Conservation (phyloP, 1,140 invertebrate species). For the Andrena cerasifolii region DNA sequence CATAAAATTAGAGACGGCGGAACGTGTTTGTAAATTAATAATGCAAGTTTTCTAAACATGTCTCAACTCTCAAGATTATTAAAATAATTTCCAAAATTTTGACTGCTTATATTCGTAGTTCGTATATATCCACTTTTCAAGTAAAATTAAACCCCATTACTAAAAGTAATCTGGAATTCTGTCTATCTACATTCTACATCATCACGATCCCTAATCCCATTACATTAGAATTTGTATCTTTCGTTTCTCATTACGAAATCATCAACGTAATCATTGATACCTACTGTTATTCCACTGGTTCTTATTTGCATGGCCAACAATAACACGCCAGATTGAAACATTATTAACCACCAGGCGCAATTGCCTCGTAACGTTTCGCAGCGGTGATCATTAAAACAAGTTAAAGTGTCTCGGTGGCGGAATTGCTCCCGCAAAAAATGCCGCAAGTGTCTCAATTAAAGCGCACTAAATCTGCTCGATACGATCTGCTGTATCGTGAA, state of each 20-base stretch:
- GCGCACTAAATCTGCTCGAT: constrained; percentile 51
- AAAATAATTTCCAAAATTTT: too few relatives aligned
- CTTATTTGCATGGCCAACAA: background rate
- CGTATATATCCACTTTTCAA: too few relatives aligned
- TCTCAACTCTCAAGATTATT: too few relatives aligned
- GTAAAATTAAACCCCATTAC: too few relatives aligned
- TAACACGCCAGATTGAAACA: constrained; percentile 18
- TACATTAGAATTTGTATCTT: too few relatives aligned
- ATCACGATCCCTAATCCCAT: too few relatives aligned
- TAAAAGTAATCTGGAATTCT: too few relatives aligned
- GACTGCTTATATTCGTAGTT: too few relatives aligned
- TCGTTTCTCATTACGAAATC: background rate
- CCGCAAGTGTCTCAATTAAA: constrained; percentile 51
- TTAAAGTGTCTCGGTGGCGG: constrained; percentile 29
- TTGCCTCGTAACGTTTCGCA: background rate
- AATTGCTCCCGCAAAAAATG: constrained; percentile 15
- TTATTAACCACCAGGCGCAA: constrained; percentile 12
- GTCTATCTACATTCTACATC: too few relatives aligned
- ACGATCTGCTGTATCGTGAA: constrained; percentile 49
- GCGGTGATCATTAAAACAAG: background rate
- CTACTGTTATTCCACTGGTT: background rate
- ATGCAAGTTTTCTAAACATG: too few relatives aligned
- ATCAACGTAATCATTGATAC: background rate
- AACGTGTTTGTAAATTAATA: too few relatives aligned
- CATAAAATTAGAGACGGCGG: too few relatives aligned